phyloP scores from a whole-genome alignment of 2,113 vertebrate genomes.

The Microcebus jonahi region DNA sequence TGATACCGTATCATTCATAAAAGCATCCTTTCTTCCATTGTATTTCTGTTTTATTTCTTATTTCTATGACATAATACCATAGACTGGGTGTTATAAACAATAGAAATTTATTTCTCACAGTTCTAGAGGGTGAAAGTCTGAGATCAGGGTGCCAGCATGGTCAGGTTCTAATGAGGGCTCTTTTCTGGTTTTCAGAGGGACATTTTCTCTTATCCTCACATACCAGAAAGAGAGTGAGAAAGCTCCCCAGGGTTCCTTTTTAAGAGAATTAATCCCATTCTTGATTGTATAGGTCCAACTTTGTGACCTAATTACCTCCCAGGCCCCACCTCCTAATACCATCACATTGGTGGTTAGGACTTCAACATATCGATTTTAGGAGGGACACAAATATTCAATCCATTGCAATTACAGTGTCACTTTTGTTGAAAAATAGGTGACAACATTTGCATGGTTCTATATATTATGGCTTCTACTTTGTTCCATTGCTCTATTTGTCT shows the following conservation, averaged over 20 bases:
- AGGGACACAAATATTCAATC: not conserved
- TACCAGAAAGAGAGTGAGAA: not conserved
- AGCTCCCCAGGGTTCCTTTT: not conserved
- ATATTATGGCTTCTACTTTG: not conserved
- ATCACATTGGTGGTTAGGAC: not conserved
- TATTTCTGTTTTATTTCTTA: not conserved
- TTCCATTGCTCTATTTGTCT: not conserved
- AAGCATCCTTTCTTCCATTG: not conserved
- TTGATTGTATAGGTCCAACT: not conserved
- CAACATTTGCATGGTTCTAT: not conserved
- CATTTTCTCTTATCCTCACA: not conserved
- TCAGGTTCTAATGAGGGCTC: not conserved
- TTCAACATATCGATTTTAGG: not conserved
- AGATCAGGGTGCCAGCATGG: not conserved
- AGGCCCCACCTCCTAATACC: not conserved
- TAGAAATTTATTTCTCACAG: not conserved
- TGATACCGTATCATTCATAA: not conserved
- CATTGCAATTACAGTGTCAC: not conserved
- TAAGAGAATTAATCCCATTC: not conserved
- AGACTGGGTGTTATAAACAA: not conserved
- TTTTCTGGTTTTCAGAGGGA: not conserved
- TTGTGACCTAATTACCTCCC: not conserved
- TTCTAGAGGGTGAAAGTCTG: not conserved
- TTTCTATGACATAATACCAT: not conserved
- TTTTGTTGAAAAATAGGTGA: not conserved